These are phyloP conservation scores for Pleuronectes platessa DNA, from an alignment of 2,113 vertebrate genomes.

Conservation along the genomic window DNA sequence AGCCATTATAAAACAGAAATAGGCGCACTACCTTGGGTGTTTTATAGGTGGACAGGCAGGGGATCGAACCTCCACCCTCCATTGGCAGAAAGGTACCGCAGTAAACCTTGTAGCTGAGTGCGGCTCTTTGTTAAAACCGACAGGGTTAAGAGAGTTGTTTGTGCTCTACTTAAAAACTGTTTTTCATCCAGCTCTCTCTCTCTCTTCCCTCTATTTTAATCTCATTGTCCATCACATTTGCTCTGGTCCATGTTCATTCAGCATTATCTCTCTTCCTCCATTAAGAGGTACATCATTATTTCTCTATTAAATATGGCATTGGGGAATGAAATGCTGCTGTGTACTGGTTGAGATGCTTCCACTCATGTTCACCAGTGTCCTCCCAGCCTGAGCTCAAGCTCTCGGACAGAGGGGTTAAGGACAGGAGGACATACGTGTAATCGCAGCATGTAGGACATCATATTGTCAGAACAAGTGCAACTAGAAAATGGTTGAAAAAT, in stretches of 20 bases:
- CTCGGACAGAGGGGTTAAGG: neutral
- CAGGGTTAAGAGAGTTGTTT: slow-evolving; percentile 63
- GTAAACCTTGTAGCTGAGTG: slow-evolving; percentile 64
- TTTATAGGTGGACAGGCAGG: slow-evolving; percentile 28
- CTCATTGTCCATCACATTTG: slow-evolving; percentile 25
- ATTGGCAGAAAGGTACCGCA: slow-evolving; percentile 8
- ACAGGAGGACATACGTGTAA: neutral
- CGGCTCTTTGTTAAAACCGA: slow-evolving; percentile 36
- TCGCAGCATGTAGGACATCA: neutral
- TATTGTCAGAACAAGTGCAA: neutral
- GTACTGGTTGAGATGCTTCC: slow-evolving; percentile 21
- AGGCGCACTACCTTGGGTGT: slow-evolving; percentile 39
- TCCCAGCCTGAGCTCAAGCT: neutral
- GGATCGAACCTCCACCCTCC: slow-evolving; percentile 46
- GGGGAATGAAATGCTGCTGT: slow-evolving; percentile 33
- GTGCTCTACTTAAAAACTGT: slow-evolving; percentile 25
- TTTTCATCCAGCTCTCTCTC: slow-evolving; percentile 10
- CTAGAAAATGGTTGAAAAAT: neutral
- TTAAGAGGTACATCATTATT: slow-evolving; percentile 13
- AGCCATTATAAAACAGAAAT: slow-evolving; percentile 53
- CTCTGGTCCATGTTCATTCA: slow-evolving; percentile 13
- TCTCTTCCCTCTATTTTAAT: slow-evolving; percentile 9
- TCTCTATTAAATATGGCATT: slow-evolving; percentile 44
- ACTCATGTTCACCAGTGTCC: neutral
- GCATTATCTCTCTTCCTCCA: slow-evolving; percentile 20